Conservation (phyloP, 1,140 invertebrate species). For the Teleogryllus occipitalis region DNA sequence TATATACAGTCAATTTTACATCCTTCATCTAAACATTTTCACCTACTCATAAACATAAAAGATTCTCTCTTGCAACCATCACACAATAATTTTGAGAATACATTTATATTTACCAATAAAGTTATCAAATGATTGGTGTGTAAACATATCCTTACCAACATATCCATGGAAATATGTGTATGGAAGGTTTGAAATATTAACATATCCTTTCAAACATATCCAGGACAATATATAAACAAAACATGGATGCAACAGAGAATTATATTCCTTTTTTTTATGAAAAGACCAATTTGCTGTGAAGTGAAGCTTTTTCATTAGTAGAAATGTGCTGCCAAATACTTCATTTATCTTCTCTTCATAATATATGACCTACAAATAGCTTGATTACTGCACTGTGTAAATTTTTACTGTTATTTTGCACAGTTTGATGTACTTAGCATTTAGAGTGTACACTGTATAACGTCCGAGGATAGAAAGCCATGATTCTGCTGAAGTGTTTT, state of each 20-base stretch:
- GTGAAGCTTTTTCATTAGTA: constrained; percentile 1
- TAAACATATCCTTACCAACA: constrained; percentile 5
- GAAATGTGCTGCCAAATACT: background rate
- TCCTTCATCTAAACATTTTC: background rate
- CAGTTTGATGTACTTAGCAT: constrained; percentile 11
- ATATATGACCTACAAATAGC: background rate
- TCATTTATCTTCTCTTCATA: background rate
- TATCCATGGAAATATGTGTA: background rate
- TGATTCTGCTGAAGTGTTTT: constrained; percentile 1
- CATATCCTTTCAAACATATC: background rate
- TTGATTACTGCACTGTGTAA: constrained; percentile 9
- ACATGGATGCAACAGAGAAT: background rate
- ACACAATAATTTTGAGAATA: constrained; percentile 2
- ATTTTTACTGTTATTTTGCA: constrained; percentile 13
- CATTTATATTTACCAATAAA: background rate
- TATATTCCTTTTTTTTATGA: background rate
- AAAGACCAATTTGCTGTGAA: constrained; percentile 1
- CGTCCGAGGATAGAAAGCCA: background rate
- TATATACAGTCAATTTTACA: constrained; percentile 1
- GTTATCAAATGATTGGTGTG: background rate
- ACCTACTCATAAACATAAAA: background rate
- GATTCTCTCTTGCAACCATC: background rate
- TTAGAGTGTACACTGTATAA: constrained; percentile 4
- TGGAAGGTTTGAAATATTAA: background rate
- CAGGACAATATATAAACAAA: background rate